Conservation (phyloP, 1,140 invertebrate genomes). For the Medauroidea extradentata region DNA sequence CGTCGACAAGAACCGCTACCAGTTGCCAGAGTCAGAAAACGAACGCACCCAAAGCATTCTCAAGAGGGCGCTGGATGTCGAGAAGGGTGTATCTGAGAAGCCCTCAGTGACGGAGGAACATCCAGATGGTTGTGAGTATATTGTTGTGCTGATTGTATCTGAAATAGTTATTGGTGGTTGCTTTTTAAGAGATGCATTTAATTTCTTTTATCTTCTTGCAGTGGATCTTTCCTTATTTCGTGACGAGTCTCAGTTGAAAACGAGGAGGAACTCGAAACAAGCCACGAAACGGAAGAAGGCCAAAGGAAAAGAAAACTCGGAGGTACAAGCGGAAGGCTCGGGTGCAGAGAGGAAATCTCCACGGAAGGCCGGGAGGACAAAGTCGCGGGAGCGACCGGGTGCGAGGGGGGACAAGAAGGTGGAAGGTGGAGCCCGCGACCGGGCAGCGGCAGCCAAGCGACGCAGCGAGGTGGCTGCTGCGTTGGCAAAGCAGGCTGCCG, state of each 20-base stretch:
- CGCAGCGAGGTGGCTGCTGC: slow-evolving; percentile 25
- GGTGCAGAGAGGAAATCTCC: slow-evolving; percentile 14
- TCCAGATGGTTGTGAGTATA: slow-evolving; percentile 75
- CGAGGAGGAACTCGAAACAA: slow-evolving; percentile 44
- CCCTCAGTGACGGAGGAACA: slow-evolving; percentile 73
- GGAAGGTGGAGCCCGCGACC: slow-evolving; percentile 27
- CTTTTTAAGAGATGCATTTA: too few relatives aligned
- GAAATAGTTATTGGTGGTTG: too few relatives aligned
- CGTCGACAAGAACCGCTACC: slow-evolving; percentile 64
- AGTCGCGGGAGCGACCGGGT: slow-evolving; percentile 5
- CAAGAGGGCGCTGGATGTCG: slow-evolving; percentile 75
- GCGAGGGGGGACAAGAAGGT: slow-evolving; percentile 29
- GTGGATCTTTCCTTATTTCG: slow-evolving; percentile 75
- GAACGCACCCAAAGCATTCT: slow-evolving; percentile 78
- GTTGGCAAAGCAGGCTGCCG: slow-evolving; percentile 27
- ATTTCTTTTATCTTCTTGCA: too few relatives aligned
- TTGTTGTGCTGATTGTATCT: too few relatives aligned
- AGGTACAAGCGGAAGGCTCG: slow-evolving; percentile 10
- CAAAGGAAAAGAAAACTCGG: slow-evolving; percentile 11
- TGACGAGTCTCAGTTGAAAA: slow-evolving; percentile 73
- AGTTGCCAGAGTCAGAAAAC: slow-evolving; percentile 65
- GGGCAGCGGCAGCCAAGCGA: slow-evolving; percentile 11
- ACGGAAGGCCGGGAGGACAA: slow-evolving; percentile 13
- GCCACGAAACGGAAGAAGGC: slow-evolving; percentile 3
- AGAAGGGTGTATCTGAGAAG: slow-evolving; percentile 62